Conservation (phyloP, 2,888 invertebrate species). For the Chydorus sphaericus region DNA sequence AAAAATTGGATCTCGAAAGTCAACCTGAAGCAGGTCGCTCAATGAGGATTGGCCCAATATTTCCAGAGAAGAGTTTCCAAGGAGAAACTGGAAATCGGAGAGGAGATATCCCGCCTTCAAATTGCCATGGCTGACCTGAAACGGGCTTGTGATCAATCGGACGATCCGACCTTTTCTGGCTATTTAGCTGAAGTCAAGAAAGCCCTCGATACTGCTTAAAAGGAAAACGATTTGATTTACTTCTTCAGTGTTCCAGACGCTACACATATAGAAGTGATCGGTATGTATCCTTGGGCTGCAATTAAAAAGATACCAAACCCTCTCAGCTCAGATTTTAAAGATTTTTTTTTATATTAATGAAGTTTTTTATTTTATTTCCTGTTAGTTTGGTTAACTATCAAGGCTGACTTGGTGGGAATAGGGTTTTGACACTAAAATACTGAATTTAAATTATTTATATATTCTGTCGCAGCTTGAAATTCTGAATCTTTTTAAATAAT, state of each 20-base stretch:
- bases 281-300: no score
- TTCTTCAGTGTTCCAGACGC: conserved; percentile 88
- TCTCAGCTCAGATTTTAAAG: no score
- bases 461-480: no score
- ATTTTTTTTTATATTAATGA: no score
- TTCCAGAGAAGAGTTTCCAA: conserved; percentile 75
- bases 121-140: conserved; percentile 58
- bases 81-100: conserved; percentile 62
- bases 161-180: conserved; percentile 43
- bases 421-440: no score
- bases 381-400: no score
- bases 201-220: conserved; percentile 62
- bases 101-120: conserved; percentile 75
- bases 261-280: conserved; percentile 56
- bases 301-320: no score
- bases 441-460: no score
- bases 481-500: no score
- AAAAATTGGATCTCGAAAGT: conserved; percentile 63
- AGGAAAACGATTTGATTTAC: conserved; percentile 98
- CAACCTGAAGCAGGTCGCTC: conserved; percentile 71
- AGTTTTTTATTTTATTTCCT: no score
- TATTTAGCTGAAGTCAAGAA: conserved; percentile 43
- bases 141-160: conserved; percentile 52
- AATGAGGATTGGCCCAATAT: conserved; percentile 74
- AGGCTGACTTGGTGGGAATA: no score